Evolutionary conservation across 2,113 vertebrate genomes (phyloP), one percentile per base, ranked within the genome.

Genomic region (Urocitellus parryii): DNA sequence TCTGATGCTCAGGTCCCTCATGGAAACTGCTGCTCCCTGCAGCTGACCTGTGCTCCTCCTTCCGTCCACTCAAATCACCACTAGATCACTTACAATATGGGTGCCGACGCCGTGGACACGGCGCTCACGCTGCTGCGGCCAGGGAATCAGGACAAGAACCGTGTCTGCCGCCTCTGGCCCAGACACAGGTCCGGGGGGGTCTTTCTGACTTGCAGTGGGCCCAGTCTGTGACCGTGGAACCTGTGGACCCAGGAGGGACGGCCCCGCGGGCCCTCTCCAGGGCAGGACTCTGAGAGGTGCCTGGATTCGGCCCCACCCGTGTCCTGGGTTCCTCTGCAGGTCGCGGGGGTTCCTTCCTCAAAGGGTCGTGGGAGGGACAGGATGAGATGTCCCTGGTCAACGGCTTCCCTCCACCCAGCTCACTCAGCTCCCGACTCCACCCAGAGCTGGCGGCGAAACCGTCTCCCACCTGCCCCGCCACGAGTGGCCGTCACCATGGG

Each of bases 401-500:
- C 5, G 0, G 8, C 37, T 56, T 73, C 12, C 0, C 22, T 1
- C 3, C 29, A 29, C 7, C 2, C 5, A 4, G 11, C n/a, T 74
- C 79, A 2, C 56, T 53, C 78, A 1, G 29, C 51, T 53, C 51
- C 51, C 51, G 14, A 53, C 51, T 53, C 11, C 53, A 25, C 2
- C 42, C 73, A 29, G 63, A 48, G 78, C 88, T 22, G 78, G 88
- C 56, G 29, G 65, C 2, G 27, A 17, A 56, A 12, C n/a, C 2
- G 18, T 11, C 27, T 29, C 27, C 9, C 14, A 56, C 27, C 27
- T 67, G 63, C 63, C 63, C 63, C 3, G 16, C 14, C 16, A 20
- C 32, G 0, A 5, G 63, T 20, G 27, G n/a, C 22, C 0, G 17
- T 20, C 25, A 9, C 7, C 16, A 29, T 8, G 3, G 22, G 1